Evolutionary conservation across 92 coral and sea anemone species (phyloP), one percentile per base, ranked within the genome.

Genomic region (Parazoanthus atlanticus): DNA sequence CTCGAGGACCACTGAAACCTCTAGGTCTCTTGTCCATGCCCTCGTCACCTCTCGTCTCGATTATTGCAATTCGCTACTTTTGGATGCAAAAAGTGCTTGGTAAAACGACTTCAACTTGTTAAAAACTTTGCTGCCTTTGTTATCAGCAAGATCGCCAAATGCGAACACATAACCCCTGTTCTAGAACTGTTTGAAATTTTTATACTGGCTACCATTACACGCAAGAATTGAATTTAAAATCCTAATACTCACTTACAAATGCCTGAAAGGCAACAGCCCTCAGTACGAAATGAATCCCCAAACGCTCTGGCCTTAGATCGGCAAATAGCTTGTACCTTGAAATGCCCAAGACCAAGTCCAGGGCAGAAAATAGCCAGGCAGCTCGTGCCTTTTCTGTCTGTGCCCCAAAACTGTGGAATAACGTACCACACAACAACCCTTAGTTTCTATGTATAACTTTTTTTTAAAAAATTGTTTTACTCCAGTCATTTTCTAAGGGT

Each of bases 31-130:
- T 33, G 80, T 33, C 8, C 80, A 76, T 7, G 49, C 26, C 28
- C 80, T 76, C 15, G 80, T 76, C 15, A 76, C 58, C 13, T 76
- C 61, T n/a, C 31, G 2, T 76, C 80, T 76, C 32, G 29, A 41
- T n/a, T 40, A 23, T 43, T 76, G 80, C 54, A 76, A 38, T 29
- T 76, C 80, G 15, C 61, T 76, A 76, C 32, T 40, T 76, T 74
- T 74, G 78, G 78, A 74, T 74, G 78, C 78, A 74, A 74, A 74
- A 31, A 74, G 78, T 74, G 19, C 21, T 19, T 17, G 9, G 23
- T 28, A 31, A 74, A 74, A 64, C 70, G 25, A 64, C 28, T 64
- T 64, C 70, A 64, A 64, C 70, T 64, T 64, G 5, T 64, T 1
- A 5, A 64, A 16, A 64, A 64, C 25, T 64, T 64, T 64, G 70